phyloP scores from a whole-genome alignment of 2,888 invertebrate genomes.

The Schizaphis graminum region DNA sequence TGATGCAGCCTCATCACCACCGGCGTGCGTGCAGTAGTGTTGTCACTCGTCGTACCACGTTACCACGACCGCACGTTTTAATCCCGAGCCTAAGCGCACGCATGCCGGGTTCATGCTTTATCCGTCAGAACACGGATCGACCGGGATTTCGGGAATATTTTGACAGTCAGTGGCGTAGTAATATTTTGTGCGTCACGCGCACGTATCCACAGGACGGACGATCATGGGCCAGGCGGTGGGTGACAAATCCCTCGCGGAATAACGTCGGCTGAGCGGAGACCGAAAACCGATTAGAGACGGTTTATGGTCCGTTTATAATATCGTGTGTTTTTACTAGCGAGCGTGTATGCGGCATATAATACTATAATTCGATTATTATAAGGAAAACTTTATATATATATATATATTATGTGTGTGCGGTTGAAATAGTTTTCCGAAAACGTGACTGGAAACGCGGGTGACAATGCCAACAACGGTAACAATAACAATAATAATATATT shows the following conservation, averaged over 20 bases:
- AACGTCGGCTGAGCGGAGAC: neutral
- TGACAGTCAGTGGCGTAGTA: neutral
- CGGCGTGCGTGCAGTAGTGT: neutral
- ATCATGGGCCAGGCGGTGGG: neutral
- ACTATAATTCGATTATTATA: conserved; percentile 21
- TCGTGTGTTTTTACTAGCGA: conserved; percentile 17
- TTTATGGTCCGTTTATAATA: conserved; percentile 21
- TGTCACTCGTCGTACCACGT: neutral
- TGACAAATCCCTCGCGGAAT: conserved; percentile 38
- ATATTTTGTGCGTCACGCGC: neutral
- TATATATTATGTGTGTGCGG: neutral
- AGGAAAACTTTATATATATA: conserved; percentile 10
- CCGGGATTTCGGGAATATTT: conserved; percentile 44
- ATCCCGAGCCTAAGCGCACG: neutral
- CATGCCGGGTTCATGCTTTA: conserved; percentile 40
- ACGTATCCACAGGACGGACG: neutral
- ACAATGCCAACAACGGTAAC: neutral
- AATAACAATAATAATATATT: conserved; percentile 20
- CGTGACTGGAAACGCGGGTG: neutral
- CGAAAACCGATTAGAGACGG: conserved; percentile 26
- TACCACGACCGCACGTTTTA: neutral
- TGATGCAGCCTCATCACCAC: neutral
- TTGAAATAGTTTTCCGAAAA: conserved; percentile 21
- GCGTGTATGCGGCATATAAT: neutral
- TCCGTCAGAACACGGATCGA: conserved; percentile 48